phyloP scores from a whole-genome alignment of 1,140 invertebrate species.

The Neelides sp. region DNA sequence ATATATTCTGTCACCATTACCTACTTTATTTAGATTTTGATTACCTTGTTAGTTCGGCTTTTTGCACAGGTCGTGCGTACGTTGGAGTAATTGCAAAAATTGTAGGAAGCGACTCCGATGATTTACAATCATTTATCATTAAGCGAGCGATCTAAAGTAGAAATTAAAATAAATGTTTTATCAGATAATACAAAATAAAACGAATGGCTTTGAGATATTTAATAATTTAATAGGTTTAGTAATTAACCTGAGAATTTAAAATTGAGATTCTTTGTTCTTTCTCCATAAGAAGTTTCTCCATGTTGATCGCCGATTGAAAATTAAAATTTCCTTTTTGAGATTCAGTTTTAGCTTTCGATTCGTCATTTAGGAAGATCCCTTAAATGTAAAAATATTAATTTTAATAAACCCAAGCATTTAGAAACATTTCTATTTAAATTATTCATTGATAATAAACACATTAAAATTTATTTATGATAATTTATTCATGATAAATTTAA shows the following conservation, averaged over 20 bases:
- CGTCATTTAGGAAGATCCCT: too few relatives aligned
- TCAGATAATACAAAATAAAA: too few relatives aligned
- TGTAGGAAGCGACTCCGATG: conserved; percentile 35
- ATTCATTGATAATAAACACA: not conserved
- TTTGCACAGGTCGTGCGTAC: conserved; percentile 75
- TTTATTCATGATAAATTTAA: not conserved
- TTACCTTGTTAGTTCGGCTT: conserved; percentile 81
- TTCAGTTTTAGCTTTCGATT: too few relatives aligned
- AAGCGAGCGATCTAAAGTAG: not conserved
- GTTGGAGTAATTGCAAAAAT: conserved; percentile 91
- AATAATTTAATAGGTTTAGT: too few relatives aligned
- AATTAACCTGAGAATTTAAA: not conserved
- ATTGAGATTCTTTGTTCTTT: not conserved
- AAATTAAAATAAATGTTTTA: not conserved
- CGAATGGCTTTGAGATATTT: too few relatives aligned
- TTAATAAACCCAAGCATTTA: not conserved
- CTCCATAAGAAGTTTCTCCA: not conserved
- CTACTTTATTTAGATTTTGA: conserved; percentile 8
- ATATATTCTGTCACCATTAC: not conserved
- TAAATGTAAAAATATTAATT: not conserved
- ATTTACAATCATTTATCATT: not conserved
- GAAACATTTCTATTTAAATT: not conserved
- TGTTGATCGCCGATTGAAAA: too few relatives aligned
- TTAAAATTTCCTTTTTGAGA: too few relatives aligned
- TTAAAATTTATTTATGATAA: not conserved